phyloP scores from a whole-genome alignment of 23 tunicate species.

The Ciona savignyi region DNA sequence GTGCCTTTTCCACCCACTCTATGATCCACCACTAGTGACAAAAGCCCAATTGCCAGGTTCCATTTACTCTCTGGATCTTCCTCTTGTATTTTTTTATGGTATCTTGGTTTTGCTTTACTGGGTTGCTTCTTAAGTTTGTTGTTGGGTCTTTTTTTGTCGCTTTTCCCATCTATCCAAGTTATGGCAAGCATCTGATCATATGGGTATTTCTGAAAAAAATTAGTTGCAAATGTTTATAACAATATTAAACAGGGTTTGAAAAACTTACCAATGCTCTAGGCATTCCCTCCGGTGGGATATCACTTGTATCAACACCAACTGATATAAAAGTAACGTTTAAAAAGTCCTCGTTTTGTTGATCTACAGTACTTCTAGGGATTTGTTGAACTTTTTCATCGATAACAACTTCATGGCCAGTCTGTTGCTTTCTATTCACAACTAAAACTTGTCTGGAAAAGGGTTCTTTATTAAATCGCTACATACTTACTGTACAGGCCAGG shows the following conservation, averaged over 20 bases:
- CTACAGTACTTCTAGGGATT: not conserved
- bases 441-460: not conserved
- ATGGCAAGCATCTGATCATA: not conserved
- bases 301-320: not conserved
- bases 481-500: no score
- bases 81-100: not conserved
- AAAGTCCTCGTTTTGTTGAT: no score
- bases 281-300: not conserved
- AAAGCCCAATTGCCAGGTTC: not conserved
- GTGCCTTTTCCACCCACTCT: not conserved
- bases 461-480: no score
- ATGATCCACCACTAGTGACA: not conserved
- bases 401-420: not conserved
- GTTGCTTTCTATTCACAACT: not conserved
- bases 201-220: not conserved
- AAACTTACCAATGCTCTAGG: not conserved
- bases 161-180: not conserved
- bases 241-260: not conserved
- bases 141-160: not conserved
- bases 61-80: not conserved
- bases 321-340: not conserved
- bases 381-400: not conserved
- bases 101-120: not conserved
- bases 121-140: not conserved
- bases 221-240: not conserved